phyloP scores from a whole-genome alignment of 2,797 vertebrate species.

The Cyclura pinguis region DNA sequence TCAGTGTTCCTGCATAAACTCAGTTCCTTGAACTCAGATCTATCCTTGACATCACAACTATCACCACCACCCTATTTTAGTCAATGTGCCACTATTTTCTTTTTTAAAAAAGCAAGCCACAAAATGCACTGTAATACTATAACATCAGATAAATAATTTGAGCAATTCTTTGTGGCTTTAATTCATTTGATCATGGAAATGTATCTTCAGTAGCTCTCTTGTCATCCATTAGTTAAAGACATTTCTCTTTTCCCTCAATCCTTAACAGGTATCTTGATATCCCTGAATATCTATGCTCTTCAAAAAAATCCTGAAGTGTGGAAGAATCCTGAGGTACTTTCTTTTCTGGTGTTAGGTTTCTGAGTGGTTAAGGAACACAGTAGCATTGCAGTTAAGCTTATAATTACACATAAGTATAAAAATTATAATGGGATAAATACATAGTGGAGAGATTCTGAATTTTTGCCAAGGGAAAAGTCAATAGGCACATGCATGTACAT shows the following conservation, averaged over 20 bases:
- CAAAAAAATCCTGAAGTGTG: slow-evolving; percentile 65
- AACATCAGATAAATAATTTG: background rate
- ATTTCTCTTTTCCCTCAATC: slow-evolving; percentile 5
- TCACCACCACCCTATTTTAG: background rate
- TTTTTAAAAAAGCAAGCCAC: background rate
- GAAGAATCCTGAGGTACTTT: slow-evolving; percentile 73
- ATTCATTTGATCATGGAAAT: no score
- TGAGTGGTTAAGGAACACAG: background rate
- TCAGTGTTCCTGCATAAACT: no score
- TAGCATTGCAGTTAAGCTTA: no score
- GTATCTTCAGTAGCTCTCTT: background rate
- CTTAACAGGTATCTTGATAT: slow-evolving; percentile 65
- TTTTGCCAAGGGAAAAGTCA: background rate
- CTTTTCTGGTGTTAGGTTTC: background rate
- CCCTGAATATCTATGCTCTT: slow-evolving; percentile 73
- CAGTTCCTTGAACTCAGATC: no score
- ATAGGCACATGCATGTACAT: background rate
- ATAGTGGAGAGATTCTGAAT: no score
- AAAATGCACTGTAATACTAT: background rate
- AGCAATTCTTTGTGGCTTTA: no score
- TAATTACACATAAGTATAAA: background rate
- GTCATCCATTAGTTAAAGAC: background rate
- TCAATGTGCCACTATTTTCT: no score
- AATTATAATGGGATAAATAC: background rate
- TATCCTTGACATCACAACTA: no score